Conservation (phyloP, 2,797 vertebrate species). For the Heteromormyrus szaboi region DNA sequence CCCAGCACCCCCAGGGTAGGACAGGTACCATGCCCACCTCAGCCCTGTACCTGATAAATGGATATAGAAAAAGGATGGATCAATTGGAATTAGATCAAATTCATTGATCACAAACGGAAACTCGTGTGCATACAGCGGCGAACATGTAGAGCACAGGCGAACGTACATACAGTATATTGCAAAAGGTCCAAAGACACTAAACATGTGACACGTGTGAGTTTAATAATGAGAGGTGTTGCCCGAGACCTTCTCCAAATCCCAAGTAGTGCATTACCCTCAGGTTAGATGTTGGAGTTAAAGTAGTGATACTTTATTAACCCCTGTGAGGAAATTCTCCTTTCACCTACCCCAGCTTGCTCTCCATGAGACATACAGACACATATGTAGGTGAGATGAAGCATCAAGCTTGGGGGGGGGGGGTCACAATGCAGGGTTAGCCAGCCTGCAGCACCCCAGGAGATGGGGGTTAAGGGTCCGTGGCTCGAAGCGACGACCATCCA, state of each 20-base stretch:
- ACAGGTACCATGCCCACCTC: not conserved
- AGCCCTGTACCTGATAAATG: not conserved
- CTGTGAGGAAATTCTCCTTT: not conserved
- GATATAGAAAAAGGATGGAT: not conserved
- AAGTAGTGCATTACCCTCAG: not conserved
- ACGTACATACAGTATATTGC: not conserved
- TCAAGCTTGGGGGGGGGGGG: not conserved
- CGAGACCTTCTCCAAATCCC: too few species aligned
- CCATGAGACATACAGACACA: not conserved
- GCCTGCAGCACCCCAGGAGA: not conserved
- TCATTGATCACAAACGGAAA: not conserved
- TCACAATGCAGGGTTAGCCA: not conserved
- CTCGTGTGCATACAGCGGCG: not conserved
- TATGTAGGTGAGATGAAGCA: not conserved
- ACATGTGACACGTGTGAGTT: not conserved
- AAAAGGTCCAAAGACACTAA: not conserved
- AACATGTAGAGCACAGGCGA: not conserved
- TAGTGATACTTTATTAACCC: not conserved
- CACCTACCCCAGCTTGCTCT: not conserved
- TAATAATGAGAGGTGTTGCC: not conserved
- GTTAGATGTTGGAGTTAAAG: not conserved
- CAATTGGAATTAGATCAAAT: not conserved
- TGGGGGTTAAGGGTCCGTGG: not conserved
- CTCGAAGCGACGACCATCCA: not conserved
- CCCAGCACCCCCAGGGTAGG: not conserved